phyloP scores from a whole-genome alignment of 2,113 vertebrate species.

The Corydoras sp. region DNA sequence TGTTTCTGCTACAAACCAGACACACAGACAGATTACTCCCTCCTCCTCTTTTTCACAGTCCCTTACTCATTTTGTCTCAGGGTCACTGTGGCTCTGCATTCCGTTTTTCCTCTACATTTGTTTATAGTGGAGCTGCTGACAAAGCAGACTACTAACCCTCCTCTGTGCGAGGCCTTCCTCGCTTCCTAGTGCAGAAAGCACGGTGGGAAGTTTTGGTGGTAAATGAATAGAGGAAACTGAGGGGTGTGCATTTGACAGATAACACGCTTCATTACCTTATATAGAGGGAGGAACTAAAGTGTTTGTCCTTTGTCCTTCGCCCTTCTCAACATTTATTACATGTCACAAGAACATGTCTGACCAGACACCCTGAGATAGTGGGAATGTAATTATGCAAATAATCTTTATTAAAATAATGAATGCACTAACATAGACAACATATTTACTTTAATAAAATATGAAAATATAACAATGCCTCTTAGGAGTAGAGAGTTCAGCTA shows the following conservation, averaged over 20 bases:
- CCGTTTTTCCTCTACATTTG: conserved; percentile 2
- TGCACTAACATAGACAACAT: too few species aligned
- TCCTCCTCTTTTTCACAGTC: not conserved
- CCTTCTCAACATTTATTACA: not conserved
- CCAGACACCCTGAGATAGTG: conserved; percentile 6
- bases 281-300: not conserved
- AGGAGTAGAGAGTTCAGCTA: too few species aligned
- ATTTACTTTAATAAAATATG: too few species aligned
- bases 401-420: too few species aligned
- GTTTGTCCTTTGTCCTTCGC: conserved; percentile 10
- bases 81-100: conserved; percentile 16
- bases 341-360: conserved; percentile 9
- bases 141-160: conserved; percentile 22
- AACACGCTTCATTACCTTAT: not conserved
- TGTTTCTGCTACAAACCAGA: conserved; percentile 2
- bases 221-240: conserved; percentile 19
- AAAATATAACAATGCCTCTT: too few species aligned
- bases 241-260: conserved; percentile 13
- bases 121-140: conserved; percentile 15
- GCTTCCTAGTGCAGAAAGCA: conserved; percentile 12
- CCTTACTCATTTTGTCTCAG: conserved; percentile 3
- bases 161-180: conserved; percentile 6
- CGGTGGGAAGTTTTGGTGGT: conserved; percentile 16
- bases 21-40: not conserved
- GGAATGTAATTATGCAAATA: not conserved